These are phyloP conservation scores for Apodemia duryi DNA, from an alignment of 2,888 invertebrate genomes.

Conservation along the genomic window DNA sequence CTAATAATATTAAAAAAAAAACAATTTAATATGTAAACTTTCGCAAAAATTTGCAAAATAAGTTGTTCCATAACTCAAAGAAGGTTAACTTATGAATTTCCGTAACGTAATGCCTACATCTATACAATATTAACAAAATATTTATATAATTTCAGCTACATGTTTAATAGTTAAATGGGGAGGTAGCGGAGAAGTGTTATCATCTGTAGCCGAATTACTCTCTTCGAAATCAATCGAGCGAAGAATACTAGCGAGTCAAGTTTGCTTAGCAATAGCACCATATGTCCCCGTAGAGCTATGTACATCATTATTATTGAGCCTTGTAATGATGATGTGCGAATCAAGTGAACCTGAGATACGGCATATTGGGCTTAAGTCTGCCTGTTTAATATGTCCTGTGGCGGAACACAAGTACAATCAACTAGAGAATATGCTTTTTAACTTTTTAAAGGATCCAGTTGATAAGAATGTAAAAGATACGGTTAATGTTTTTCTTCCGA, in stretches of 20 bases:
- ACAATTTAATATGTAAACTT: no score
- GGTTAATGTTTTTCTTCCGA: conserved; percentile 57
- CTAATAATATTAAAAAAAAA: no score
- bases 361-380: conserved; percentile 58
- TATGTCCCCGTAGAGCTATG: conserved; percentile 69
- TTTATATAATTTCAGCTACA: conserved; percentile 68
- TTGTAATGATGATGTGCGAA: conserved; percentile 70
- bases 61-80: no score
- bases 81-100: no score
- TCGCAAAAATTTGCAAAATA: no score
- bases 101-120: no score
- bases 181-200: conserved; percentile 66
- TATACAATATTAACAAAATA: background rate
- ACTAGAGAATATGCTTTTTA: conserved; percentile 65
- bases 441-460: conserved; percentile 60
- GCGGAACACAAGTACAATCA: conserved; percentile 67
- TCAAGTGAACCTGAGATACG: conserved; percentile 64
- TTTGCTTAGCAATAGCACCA: conserved; percentile 65
- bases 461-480: conserved; percentile 64
- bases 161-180: conserved; percentile 72
- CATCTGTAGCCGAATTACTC: conserved; percentile 62
- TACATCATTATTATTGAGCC: conserved; percentile 65
- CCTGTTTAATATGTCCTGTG: conserved; percentile 63
- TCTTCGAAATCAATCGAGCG: conserved; percentile 60
- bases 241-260: conserved; percentile 60